Evolutionary conservation across 1,140 invertebrate species (phyloP), one percentile per base, ranked within the genome.

Genomic region (Physella acuta): DNA sequence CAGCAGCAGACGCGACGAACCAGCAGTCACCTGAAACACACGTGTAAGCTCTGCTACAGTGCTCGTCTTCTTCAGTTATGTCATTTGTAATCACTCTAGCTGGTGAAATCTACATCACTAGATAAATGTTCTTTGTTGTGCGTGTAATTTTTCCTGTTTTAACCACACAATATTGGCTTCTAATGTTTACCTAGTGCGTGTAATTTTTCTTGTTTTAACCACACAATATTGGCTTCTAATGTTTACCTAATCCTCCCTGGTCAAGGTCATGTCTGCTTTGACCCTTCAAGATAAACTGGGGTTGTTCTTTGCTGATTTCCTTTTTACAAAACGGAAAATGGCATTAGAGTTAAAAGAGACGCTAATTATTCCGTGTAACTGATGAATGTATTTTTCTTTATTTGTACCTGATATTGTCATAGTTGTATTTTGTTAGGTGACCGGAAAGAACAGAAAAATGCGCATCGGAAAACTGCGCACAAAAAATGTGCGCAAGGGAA

Each of bases 1-100:
- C 64, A 11, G 80, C 73, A 3, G 79, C 76, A 3, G 70, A 77
- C 8, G 80, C 79, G 5, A 82, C 72, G 53, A 81, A 82, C 80
- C 80, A 82, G 63, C 80, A 82, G 63, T 80, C 72, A 20, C 79
- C 79, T 81, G 64, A 1, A 28, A 20, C n/a, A 36, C 16, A 51
- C 11, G 52, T 52, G 20, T n/a, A 44, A 44, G 20, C 39, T 20
- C 20, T 11, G 20, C 20, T 20, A 44, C 8, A 44, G 20, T 44
- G 20, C 20, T 11, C 20, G 8, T 44, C 39, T 20, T 44, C 20
- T 44, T 8, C 8, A 11, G 8, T 44, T 44, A 20, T 44, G 39
- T 11, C 39, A 44, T 44, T 44, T 20, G 20, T 11, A 44, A 20
- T 44, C 8, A 44, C 20, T 11, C 39, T n/a, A n/a, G n/a, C n/a